phyloP scores from a whole-genome alignment of 2,888 invertebrate species.

The Zygaena filipendulae region DNA sequence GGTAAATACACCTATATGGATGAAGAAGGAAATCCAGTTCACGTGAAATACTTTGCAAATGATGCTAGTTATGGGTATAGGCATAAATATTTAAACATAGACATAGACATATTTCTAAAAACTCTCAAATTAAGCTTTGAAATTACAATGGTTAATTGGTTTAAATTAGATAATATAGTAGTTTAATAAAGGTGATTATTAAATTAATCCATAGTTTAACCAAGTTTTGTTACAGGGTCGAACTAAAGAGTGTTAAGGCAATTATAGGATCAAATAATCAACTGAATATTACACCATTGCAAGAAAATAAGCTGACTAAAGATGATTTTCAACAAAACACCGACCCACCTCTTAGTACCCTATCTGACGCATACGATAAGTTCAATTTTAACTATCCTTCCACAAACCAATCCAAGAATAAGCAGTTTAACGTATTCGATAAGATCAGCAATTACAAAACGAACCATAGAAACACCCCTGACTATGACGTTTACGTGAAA shows the following conservation, averaged over 20 bases:
- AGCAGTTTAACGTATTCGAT: neutral
- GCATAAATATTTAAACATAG: slow-evolving; percentile 5
- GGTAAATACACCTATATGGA: slow-evolving; percentile 77
- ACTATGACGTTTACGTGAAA: slow-evolving; percentile 40
- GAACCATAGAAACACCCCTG: slow-evolving; percentile 19
- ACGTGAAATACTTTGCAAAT: slow-evolving; percentile 76
- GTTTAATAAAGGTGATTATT: slow-evolving; percentile 1
- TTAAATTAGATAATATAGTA: neutral
- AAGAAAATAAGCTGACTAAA: no score
- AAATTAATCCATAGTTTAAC: neutral
- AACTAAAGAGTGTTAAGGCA: slow-evolving; percentile 40
- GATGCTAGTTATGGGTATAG: slow-evolving; percentile 73
- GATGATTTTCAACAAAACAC: no score
- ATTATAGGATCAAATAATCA: slow-evolving; percentile 17
- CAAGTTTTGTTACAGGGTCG: slow-evolving; percentile 37
- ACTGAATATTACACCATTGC: no score
- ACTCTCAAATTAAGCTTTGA: no score
- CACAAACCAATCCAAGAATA: neutral
- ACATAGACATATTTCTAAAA: no score
- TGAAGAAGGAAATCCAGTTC: slow-evolving; percentile 71
- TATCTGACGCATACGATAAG: no score
- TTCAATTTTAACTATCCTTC: neutral
- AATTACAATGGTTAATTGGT: no score
- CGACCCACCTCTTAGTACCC: no score
- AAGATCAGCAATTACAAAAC: slow-evolving; percentile 5